phyloP scores from a whole-genome alignment of 2,113 vertebrate genomes.

The Cottus gobio region DNA sequence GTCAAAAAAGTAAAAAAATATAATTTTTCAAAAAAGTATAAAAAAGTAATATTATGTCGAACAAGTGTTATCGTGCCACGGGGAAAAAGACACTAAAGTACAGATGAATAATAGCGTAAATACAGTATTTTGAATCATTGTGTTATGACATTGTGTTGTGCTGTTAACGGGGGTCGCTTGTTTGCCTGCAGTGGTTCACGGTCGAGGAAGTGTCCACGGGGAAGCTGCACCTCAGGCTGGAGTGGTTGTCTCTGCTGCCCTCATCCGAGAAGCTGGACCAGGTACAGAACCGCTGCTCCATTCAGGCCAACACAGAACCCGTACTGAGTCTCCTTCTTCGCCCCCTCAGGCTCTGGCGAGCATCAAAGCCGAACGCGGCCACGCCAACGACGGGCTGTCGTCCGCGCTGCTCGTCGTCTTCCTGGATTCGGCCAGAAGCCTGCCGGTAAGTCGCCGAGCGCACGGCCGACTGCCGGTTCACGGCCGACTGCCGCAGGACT shows the following conservation, averaged over 20 bases:
- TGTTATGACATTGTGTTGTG: background rate
- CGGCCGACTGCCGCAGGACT: too few relatives aligned
- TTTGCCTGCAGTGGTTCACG: slow-evolving; percentile 88
- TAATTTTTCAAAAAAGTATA: too few relatives aligned
- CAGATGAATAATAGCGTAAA: too few relatives aligned
- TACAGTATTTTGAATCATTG: background rate
- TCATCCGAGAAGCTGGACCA: slow-evolving; percentile 88
- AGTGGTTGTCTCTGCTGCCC: slow-evolving; percentile 90
- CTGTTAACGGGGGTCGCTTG: accelerated
- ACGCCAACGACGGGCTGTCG: slow-evolving; percentile 92
- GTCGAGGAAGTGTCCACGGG: slow-evolving; percentile 90
- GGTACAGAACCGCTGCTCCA: slow-evolving; percentile 74
- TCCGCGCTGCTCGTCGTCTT: slow-evolving; percentile 94
- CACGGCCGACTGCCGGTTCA: too few relatives aligned
- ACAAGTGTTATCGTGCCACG: too few relatives aligned
- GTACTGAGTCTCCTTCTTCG: background rate
- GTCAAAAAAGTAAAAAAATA: too few relatives aligned
- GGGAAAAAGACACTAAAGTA: too few relatives aligned
- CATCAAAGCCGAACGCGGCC: slow-evolving; percentile 89
- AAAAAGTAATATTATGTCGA: too few relatives aligned
- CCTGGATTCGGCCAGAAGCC: slow-evolving; percentile 92
- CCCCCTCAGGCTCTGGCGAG: slow-evolving; percentile 84
- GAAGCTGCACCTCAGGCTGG: slow-evolving; percentile 92
- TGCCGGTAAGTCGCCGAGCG: slow-evolving; percentile 98
- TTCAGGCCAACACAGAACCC: background rate